Evolutionary conservation across 2,888 invertebrate species (phyloP).

Genomic region (Hypselothyrea guttata): DNA sequence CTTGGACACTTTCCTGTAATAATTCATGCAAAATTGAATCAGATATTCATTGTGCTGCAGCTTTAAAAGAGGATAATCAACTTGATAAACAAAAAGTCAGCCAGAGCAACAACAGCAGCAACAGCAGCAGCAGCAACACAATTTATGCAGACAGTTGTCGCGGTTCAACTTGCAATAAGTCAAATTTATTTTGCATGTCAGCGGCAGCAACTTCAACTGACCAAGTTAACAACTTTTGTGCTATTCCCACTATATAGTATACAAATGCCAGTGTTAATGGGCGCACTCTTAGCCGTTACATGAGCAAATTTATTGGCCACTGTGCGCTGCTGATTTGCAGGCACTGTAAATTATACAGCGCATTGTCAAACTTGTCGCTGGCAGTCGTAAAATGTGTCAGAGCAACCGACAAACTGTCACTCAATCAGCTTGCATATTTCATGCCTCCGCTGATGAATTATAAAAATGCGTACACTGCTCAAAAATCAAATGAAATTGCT

Average conservation of each 20-base stretch:
- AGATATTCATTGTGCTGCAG: conserved; percentile 72
- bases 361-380: conserved; percentile 41
- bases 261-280: too few species aligned
- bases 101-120: conserved; percentile 26
- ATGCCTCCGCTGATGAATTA: conserved; percentile 30
- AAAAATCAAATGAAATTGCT: conserved; percentile 10
- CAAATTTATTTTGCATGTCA: conserved; percentile 35
- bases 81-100: conserved; percentile 52
- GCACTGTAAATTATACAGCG: conserved; percentile 25
- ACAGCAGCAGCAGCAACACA: conserved; percentile 20
- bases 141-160: conserved; percentile 33
- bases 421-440: conserved; percentile 55
- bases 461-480: conserved; percentile 9
- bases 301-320: neutral
- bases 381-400: conserved; percentile 21
- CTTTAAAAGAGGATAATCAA: conserved; percentile 74
- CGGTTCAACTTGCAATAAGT: conserved; percentile 36
- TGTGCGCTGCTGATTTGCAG: conserved; percentile 9
- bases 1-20: conserved; percentile 74
- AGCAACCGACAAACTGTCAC: conserved; percentile 32
- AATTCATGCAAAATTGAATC: conserved; percentile 78
- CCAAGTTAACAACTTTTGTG: conserved; percentile 15
- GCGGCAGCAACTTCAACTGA: conserved; percentile 12
- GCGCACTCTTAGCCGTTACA: too few species aligned
- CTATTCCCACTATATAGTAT: too few species aligned